These are phyloP conservation scores for Conchocele bisecta DNA, from an alignment of 2,888 invertebrate genomes.

Conservation along the genomic window DNA sequence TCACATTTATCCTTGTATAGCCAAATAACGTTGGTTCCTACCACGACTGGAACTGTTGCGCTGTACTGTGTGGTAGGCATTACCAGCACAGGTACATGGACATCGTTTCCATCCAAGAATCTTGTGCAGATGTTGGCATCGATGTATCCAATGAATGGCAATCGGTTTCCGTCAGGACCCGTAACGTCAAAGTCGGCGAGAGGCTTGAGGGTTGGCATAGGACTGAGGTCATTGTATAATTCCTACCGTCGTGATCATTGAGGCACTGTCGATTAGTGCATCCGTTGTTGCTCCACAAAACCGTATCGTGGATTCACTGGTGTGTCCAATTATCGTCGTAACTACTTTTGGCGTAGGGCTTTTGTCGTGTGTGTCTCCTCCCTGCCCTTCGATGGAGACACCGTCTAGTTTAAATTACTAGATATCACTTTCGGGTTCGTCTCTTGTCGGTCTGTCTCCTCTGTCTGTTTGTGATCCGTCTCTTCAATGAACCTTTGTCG, in stretches of 20 bases:
- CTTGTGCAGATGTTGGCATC: background rate
- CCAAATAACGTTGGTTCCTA: background rate
- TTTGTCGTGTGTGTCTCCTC: background rate
- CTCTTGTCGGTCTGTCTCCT: background rate
- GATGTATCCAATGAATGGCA: slow-evolving; percentile 18
- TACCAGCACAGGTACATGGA: background rate
- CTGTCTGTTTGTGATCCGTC: no score
- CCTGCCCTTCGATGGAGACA: slow-evolving; percentile 4
- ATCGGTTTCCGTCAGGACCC: background rate
- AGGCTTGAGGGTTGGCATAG: background rate
- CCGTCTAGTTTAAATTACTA: background rate
- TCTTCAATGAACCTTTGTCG: background rate
- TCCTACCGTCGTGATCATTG: slow-evolving; percentile 9
- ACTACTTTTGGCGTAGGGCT: background rate
- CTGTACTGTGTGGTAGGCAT: slow-evolving; percentile 2
- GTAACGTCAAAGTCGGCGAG: background rate
- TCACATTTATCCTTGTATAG: background rate
- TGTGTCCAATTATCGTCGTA: background rate
- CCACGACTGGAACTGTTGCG: slow-evolving; percentile 2
- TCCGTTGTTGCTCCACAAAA: background rate
- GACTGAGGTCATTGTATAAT: background rate
- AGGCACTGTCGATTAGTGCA: slow-evolving; percentile 20
- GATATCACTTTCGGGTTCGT: background rate
- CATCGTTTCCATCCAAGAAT: background rate
- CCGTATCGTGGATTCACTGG: background rate